These are phyloP conservation scores for Cyclargus thomasi DNA, from an alignment of 1,140 invertebrate species.

Conservation along the genomic window DNA sequence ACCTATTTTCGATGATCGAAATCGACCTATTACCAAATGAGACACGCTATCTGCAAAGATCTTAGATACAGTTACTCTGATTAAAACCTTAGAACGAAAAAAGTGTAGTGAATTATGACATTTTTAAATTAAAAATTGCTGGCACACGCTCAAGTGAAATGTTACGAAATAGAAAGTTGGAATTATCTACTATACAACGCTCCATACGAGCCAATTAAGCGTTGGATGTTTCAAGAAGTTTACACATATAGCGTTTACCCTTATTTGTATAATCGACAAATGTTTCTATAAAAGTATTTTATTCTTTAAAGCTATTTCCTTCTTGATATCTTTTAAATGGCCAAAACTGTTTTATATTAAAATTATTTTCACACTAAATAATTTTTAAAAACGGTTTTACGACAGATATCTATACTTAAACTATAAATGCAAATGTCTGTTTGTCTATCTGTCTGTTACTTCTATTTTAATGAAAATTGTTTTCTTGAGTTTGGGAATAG, in stretches of 20 bases:
- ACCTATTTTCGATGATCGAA: not conserved
- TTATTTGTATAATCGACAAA: not conserved
- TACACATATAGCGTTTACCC: not conserved
- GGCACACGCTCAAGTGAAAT: not conserved
- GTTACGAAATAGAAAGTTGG: not conserved
- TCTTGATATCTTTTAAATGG: no score
- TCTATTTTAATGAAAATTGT: no score
- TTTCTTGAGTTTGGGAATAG: no score
- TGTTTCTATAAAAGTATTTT: no score
- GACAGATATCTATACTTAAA: no score
- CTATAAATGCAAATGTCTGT: no score
- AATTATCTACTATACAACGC: not conserved
- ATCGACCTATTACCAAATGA: constrained; percentile 5
- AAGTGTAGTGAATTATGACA: not conserved
- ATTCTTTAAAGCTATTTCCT: no score
- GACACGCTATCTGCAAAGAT: not conserved
- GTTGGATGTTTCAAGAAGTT: not conserved
- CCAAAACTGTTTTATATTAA: no score
- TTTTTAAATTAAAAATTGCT: constrained; percentile 5
- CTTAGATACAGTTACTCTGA: not conserved
- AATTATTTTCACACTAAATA: no score
- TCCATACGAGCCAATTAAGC: not conserved
- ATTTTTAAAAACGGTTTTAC: no score
- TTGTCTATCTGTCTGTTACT: no score
- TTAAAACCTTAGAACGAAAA: constrained; percentile 2